Base-by-base conservation (phyloP, 2,888 invertebrate genomes). In the Thymelicus acteon region DNA sequence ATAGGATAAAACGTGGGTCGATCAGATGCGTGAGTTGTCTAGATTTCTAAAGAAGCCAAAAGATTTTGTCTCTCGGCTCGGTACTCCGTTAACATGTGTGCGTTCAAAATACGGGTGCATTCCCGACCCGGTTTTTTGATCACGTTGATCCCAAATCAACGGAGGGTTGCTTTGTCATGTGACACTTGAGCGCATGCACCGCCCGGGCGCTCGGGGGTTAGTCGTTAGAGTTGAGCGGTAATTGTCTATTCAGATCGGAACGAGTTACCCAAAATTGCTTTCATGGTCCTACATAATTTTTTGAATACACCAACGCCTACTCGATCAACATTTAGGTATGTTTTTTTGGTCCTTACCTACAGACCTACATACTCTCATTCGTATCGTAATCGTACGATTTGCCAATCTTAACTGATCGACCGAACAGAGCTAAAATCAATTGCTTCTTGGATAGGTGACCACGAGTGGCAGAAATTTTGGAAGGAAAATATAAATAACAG, bases 151-250 rank as follows among this genome's bases (percentile, higher is more conserved):
- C 86, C 84, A 84, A 86, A 84, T 82, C 82, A 84, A 82, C 82
- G 80, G 85, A 88, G 87, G 91, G 91, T 90, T 86, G 88, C 87
- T 88, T 89, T 92, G 90, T 92, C 87, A 91, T 90, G 85, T 87
- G 91, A 92, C 92, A 93, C 92, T 92, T 90, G 92, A 91, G 88
- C 89, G 86, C 85, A 83, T 82, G 82, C 83, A 83, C 82, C 87
- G 73, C 81, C 88, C 85, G 85, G 82, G 86, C 87, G 73, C 81
- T 87, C 85, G 85, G 82, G 87, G 88, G 91, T 85, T 87, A 84
- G 85, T 89, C 87, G 87, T 88, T 89, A 87, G 85, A 86, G 88
- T 86, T 84, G 80, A 80, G 81, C 80, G 85, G 86, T 89, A 87
- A 90, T 89, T 89, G 85, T 86, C 82, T 84, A 85, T 89, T 88